Conservation (phyloP, 2,797 vertebrate genomes). For the Hozukius guyotensis region DNA sequence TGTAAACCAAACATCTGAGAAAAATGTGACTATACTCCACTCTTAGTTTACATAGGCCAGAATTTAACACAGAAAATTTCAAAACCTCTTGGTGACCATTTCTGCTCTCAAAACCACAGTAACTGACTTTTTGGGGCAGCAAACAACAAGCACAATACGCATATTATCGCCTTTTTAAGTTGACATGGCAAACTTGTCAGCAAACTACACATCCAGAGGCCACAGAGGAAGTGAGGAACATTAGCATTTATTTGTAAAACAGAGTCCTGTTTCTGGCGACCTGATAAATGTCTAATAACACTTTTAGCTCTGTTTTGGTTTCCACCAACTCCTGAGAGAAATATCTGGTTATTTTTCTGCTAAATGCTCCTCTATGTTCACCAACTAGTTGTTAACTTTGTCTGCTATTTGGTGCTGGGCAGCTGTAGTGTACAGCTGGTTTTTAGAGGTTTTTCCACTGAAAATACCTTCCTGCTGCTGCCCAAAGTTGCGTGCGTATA, state of each 20-base stretch:
- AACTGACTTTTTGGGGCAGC: neutral
- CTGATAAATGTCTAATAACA: neutral
- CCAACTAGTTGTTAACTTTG: neutral
- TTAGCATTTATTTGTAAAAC: neutral
- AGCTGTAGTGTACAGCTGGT: neutral
- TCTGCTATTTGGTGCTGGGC: neutral
- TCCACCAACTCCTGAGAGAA: neutral
- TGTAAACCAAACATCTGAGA: no score
- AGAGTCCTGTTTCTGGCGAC: neutral
- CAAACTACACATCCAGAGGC: neutral
- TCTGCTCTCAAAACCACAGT: neutral
- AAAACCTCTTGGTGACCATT: neutral
- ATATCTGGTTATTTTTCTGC: neutral
- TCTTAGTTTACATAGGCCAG: no score
- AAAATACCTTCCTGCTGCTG: neutral
- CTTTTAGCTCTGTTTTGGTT: neutral
- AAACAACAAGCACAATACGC: neutral
- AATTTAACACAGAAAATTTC: neutral
- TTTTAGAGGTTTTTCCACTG: neutral
- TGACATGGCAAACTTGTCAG: neutral
- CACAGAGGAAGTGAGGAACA: neutral
- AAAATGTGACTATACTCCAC: no score
- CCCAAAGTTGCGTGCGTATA: neutral
- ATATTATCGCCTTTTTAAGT: neutral
- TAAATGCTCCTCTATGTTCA: neutral